Evolutionary conservation across 2,888 invertebrate species (phyloP).

Genomic region (Marronus borbonicus): DNA sequence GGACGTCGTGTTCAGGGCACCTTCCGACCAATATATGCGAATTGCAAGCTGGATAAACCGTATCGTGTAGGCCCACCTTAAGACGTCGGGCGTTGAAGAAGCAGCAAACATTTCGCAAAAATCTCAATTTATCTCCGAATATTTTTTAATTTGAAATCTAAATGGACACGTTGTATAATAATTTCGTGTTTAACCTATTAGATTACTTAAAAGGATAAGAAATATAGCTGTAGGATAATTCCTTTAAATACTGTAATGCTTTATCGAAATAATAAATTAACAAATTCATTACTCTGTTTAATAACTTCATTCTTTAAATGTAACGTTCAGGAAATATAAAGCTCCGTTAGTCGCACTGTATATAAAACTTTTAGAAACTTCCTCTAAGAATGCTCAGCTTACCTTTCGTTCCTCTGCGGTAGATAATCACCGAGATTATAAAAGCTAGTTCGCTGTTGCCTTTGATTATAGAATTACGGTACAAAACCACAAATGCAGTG

Average conservation of each 20-base stretch:
- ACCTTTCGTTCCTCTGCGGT: neutral
- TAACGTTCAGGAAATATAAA: neutral
- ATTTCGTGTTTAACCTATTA: too few relatives aligned
- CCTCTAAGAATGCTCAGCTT: neutral
- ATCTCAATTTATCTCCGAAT: too few relatives aligned
- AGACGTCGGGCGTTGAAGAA: too few relatives aligned
- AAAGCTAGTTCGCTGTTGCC: neutral
- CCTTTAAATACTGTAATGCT: neutral
- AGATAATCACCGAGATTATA: neutral
- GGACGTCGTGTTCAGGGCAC: too few relatives aligned
- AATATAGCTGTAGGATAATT: too few relatives aligned
- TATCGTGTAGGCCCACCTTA: too few relatives aligned
- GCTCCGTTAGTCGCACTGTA: neutral
- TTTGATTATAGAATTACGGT: constrained; percentile 12
- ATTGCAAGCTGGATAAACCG: too few relatives aligned
- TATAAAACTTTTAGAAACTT: neutral
- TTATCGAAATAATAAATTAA: neutral
- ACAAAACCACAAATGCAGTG: neutral
- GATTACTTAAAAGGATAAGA: too few relatives aligned
- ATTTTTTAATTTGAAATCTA: too few relatives aligned
- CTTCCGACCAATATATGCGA: too few relatives aligned
- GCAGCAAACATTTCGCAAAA: too few relatives aligned
- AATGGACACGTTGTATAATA: too few relatives aligned
- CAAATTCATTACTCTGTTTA: neutral
- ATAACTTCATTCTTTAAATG: neutral